Evolutionary conservation across 2,797 vertebrate genomes (phyloP).

Genomic region (Aphelocoma californica): DNA sequence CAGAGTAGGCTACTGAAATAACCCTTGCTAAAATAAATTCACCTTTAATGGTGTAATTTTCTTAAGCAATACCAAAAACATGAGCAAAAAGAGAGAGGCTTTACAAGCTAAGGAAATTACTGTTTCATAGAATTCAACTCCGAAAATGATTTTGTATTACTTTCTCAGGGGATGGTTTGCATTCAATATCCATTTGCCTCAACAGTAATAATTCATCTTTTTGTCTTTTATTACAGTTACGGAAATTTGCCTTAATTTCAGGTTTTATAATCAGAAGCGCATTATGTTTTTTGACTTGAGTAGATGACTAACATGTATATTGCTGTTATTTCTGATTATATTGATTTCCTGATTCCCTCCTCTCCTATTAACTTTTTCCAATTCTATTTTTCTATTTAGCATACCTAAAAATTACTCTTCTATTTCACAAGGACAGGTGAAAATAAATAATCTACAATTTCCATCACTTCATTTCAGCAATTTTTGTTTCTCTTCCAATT

Average conservation of each 20-base stretch:
- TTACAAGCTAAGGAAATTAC: neutral
- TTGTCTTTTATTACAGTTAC: neutral
- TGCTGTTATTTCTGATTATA: neutral
- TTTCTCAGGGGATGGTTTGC: neutral
- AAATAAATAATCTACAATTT: conserved; percentile 4
- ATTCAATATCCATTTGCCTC: neutral
- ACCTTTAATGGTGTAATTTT: neutral
- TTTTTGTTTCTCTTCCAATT: neutral
- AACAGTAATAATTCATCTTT: neutral
- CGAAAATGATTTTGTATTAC: neutral
- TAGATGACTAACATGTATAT: neutral
- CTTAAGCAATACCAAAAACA: neutral
- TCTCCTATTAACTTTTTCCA: neutral
- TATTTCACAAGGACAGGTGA: neutral
- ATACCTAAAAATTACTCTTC: neutral
- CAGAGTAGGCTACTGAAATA: neutral
- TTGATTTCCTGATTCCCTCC: neutral
- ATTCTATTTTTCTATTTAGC: neutral
- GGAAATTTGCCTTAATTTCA: neutral
- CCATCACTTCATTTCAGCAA: neutral
- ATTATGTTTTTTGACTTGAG: neutral
- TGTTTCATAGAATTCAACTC: neutral
- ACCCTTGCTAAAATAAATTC: neutral
- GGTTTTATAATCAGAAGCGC: neutral
- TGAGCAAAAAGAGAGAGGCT: neutral